phyloP scores from a whole-genome alignment of 2,888 invertebrate genomes.

The Steinernema carpocapsae region DNA sequence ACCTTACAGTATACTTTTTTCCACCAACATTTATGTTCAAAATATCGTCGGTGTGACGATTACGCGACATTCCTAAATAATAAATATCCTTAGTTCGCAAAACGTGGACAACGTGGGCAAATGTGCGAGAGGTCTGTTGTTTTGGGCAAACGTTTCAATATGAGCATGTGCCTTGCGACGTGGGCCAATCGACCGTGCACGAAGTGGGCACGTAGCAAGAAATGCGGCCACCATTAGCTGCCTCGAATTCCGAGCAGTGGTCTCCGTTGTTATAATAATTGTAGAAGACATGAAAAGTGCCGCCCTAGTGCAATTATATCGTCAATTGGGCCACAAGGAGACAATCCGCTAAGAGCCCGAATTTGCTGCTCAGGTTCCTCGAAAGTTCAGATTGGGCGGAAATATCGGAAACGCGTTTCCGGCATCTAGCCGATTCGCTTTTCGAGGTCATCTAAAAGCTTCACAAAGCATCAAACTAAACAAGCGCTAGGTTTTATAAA shows the following conservation, averaged over 20 bases:
- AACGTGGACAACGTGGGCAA: not conserved
- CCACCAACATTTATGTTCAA: constrained; percentile 65
- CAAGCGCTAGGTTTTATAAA: not conserved
- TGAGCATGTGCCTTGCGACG: not conserved
- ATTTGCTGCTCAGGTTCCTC: not conserved
- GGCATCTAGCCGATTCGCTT: too few relatives aligned
- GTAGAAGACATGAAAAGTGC: constrained; percentile 32
- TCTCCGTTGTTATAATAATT: constrained; percentile 29
- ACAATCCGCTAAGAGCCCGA: not conserved
- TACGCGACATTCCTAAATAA: constrained; percentile 54
- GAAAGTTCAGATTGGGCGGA: not conserved
- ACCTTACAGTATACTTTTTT: constrained; percentile 66
- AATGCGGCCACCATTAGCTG: constrained; percentile 2
- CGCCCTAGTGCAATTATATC: constrained; percentile 29
- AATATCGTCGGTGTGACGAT: constrained; percentile 65
- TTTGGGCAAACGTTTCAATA: constrained; percentile 2
- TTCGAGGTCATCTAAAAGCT: too few relatives aligned
- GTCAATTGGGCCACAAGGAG: not conserved
- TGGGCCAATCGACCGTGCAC: constrained; percentile 25
- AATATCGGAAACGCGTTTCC: not conserved
- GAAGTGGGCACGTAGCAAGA: constrained; percentile 1
- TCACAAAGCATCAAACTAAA: not conserved
- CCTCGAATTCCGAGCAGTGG: not conserved
- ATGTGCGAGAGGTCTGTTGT: not conserved
- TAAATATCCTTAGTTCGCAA: not conserved